A percentile compares a stretch with the other conserved stretches of the same genome.
These are phyloP conservation scores for Drosophila borealis DNA, from an alignment of 2,888 invertebrate genomes.

Conservation along the genomic window DNA sequence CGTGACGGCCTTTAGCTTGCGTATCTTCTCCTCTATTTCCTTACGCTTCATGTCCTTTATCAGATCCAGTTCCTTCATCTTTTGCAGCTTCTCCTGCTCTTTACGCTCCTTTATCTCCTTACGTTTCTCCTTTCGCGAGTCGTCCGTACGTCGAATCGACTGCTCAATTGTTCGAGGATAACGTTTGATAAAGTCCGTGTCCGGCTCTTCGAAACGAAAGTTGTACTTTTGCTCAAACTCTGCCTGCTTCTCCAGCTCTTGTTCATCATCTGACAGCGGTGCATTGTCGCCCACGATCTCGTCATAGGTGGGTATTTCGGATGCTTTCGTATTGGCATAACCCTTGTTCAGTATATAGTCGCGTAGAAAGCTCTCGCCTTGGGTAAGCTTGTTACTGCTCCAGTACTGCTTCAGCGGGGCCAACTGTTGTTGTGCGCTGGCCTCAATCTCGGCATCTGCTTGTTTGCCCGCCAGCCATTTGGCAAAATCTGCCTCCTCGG, in stretches of 20 bases:
- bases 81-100: constrained; percentile 91
- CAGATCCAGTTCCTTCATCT: constrained; percentile 94
- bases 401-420: constrained; percentile 93
- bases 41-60: constrained; percentile 94
- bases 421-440: constrained; percentile 88
- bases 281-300: constrained; percentile 88
- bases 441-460: constrained; percentile 86
- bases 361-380: constrained; percentile 94
- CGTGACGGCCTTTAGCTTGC: constrained; percentile 93
- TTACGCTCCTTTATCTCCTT: constrained; percentile 91
- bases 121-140: constrained; percentile 91
- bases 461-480: constrained; percentile 93
- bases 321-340: constrained; percentile 86
- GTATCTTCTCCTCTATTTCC: constrained; percentile 95
- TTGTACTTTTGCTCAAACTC: constrained; percentile 98
- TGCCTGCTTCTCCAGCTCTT: constrained; percentile 91
- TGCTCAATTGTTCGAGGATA: constrained; percentile 95
- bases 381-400: constrained; percentile 92
- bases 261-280: constrained; percentile 91
- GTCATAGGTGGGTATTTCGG: constrained; percentile 87
- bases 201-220: constrained; percentile 98
- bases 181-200: constrained; percentile 95
- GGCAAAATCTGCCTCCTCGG: constrained; percentile 88
- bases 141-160: constrained; percentile 92
- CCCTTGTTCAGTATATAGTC: constrained; percentile 96